Base-by-base conservation (phyloP, 2,888 invertebrate genomes). In the Periphyllus acericola region DNA sequence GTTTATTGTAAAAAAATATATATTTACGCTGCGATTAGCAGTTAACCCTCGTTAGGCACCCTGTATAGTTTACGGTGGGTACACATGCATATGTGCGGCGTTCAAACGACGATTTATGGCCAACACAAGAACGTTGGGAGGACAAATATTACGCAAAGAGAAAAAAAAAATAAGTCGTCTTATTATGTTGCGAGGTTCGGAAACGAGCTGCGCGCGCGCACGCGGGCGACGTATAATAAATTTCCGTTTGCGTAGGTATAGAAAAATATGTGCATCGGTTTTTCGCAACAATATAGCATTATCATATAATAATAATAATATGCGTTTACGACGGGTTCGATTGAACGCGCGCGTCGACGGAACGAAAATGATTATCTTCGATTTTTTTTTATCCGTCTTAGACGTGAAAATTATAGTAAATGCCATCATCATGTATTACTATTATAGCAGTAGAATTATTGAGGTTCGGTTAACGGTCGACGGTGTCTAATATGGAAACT, bases 211-310 rank as follows among this genome's bases (percentile, higher is more conserved):
- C 55, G 55, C n/a, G 55, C n/a, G 72, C 17, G 19, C 17, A 83
- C 60, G 60, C 34, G 36, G 29, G 36, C 74, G 55, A 40, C n/a
- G 29, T 14, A 71, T 60, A 60, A 83, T 83, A 83, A 75, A 83
- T 83, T 83, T 74, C 60, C 36, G 60, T 83, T 75, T 36, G 83
- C 74, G 83, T 83, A 29, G 83, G 83, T 60, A 34, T 83, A 60
- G 32, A 34, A 17, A 32, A 29, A 17, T 29, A 52, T 68, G 82
- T 52, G 29, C 60, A 36, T 74, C 19, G 72, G 34, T 74, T 83
- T 83, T 83, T 74, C 83, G 55, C 72, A 46, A 71, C 46, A 29
- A 82, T 40, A 80, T 66, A 79, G 21, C 14, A 79, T 11, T 34
- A 78, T 78, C 32, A 32, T 55, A 78, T 76, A 36, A 36, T 46